Percentiles rank a stretch among this genome's conserved stretches.
Conservation (phyloP, 2,888 invertebrate species). For the Carterocephalus palaemon region DNA sequence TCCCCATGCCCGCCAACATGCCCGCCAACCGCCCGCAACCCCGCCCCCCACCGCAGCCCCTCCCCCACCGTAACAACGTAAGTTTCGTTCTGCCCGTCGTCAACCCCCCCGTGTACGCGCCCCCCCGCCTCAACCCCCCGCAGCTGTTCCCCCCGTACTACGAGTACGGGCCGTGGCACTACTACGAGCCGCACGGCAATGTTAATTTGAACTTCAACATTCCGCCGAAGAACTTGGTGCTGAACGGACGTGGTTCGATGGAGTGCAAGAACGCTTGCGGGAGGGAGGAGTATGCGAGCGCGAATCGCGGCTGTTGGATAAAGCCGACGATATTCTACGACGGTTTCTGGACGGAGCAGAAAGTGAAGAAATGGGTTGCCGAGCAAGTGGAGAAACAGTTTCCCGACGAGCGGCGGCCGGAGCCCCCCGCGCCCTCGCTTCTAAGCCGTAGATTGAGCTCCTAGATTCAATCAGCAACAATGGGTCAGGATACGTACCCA, state of each 20-base stretch:
- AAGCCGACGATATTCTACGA: slow-evolving; percentile 75
- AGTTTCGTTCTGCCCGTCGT: slow-evolving; percentile 69
- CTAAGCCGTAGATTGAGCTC: no score
- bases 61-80: slow-evolving; percentile 57
- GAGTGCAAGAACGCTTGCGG: slow-evolving; percentile 53
- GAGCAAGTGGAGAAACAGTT: slow-evolving; percentile 73
- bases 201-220: slow-evolving; percentile 67
- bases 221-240: slow-evolving; percentile 65
- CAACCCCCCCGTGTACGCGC: slow-evolving; percentile 49
- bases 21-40: slow-evolving; percentile 25
- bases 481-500: slow-evolving; percentile 31
- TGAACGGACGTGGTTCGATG: slow-evolving; percentile 51
- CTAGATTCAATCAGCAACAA: no score
- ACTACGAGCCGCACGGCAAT: slow-evolving; percentile 64
- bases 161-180: slow-evolving; percentile 67
- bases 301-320: slow-evolving; percentile 66
- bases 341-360: slow-evolving; percentile 77
- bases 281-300: slow-evolving; percentile 44
- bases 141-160: slow-evolving; percentile 56
- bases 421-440: slow-evolving; percentile 42
- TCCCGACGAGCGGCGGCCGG: slow-evolving; percentile 52
- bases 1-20: slow-evolving; percentile 42
- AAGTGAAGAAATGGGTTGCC: slow-evolving; percentile 75
- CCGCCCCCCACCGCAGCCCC: slow-evolving; percentile 35
- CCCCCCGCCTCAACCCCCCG: slow-evolving; percentile 39